These are phyloP conservation scores for Pectinophora gossypiella DNA, from an alignment of 1,140 invertebrate species.

Conservation along the genomic window DNA sequence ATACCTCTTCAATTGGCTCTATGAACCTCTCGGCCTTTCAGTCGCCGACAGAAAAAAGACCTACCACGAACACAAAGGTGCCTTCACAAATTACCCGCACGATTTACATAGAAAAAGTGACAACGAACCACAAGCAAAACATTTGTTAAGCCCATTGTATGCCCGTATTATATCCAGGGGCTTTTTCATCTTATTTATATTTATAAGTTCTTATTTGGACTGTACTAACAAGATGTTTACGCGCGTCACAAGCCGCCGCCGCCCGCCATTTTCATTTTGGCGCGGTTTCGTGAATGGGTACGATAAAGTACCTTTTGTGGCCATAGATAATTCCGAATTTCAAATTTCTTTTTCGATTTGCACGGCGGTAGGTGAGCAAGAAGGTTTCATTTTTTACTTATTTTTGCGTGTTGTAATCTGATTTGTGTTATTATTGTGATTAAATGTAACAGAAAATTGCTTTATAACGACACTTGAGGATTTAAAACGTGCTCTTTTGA, in stretches of 20 bases:
- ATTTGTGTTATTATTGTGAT: too few species aligned
- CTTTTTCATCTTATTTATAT: conserved; percentile 43
- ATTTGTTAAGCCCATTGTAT: conserved; percentile 56
- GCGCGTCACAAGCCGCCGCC: conserved; percentile 32
- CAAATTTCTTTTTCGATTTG: too few species aligned
- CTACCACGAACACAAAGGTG: not conserved
- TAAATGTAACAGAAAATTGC: too few species aligned
- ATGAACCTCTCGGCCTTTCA: too few species aligned
- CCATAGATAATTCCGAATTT: conserved; percentile 9
- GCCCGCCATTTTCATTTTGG: conserved; percentile 19
- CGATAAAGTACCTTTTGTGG: not conserved
- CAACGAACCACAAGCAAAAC: conserved; percentile 34
- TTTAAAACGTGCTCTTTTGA: too few species aligned
- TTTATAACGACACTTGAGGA: too few species aligned
- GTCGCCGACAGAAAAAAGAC: conserved; percentile 5
- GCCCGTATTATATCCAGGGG: conserved; percentile 38
- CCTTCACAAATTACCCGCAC: conserved; percentile 44
- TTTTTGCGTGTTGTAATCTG: too few species aligned
- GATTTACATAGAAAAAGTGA: conserved; percentile 60
- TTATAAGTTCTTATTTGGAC: conserved; percentile 54
- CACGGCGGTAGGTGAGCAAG: too few species aligned
- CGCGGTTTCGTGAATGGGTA: not conserved
- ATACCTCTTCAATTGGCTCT: too few species aligned
- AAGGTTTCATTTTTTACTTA: too few species aligned
- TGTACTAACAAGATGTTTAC: conserved; percentile 56